Evolutionary conservation across 2,888 invertebrate genomes (phyloP).

Genomic region (Eilema caniola): DNA sequence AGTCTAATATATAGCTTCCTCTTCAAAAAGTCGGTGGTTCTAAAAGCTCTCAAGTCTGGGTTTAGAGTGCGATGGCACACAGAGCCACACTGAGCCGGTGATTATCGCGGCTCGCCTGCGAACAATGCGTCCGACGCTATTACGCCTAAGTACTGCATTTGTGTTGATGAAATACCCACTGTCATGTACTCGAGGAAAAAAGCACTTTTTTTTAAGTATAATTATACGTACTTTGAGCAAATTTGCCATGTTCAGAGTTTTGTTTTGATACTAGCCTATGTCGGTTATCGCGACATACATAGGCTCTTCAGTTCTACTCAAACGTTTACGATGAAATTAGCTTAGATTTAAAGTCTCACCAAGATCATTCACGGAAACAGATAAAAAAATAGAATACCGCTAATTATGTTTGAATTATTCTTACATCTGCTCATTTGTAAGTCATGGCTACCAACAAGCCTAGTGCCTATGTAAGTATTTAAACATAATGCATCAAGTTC

Average conservation of each 20-base stretch:
- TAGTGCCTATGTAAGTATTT: no score
- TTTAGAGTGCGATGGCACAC: slow-evolving; percentile 48
- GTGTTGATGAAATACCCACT: slow-evolving; percentile 53
- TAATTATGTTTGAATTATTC: no score
- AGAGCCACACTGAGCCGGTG: slow-evolving; percentile 60
- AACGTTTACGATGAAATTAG: no score
- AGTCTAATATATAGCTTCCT: neutral
- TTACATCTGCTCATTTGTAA: no score
- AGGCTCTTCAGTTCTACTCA: no score
- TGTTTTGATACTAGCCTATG: no score
- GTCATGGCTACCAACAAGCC: no score
- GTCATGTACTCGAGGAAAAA: slow-evolving; percentile 42
- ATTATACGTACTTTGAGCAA: slow-evolving; percentile 1
- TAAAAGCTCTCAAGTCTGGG: slow-evolving; percentile 45
- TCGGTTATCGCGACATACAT: no score
- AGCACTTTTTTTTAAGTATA: slow-evolving; percentile 33
- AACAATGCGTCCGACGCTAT: slow-evolving; percentile 68
- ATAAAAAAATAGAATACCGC: no score
- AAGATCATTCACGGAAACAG: no score
- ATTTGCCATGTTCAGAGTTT: neutral
- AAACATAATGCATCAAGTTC: no score
- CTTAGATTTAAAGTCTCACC: no score
- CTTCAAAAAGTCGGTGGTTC: slow-evolving; percentile 42
- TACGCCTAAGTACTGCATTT: slow-evolving; percentile 61
- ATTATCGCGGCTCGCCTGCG: slow-evolving; percentile 65